A percentile compares a stretch with the other conserved stretches of the same genome.
Conservation (phyloP, 35 echinoderm and acorn worm genomes). For the Strongylocentrotus purpuratus region DNA sequence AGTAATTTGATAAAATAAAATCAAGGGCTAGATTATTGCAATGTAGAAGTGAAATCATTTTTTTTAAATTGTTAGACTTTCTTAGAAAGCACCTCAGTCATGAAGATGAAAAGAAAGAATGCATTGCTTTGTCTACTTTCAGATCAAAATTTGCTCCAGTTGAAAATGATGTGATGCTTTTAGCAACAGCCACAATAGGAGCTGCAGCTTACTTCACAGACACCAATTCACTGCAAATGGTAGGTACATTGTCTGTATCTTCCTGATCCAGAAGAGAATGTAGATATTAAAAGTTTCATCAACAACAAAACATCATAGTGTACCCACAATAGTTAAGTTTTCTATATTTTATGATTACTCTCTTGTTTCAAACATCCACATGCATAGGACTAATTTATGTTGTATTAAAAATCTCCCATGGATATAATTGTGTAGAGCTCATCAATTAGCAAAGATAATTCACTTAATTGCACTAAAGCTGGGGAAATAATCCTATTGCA, state of each 20-base stretch:
- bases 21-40: no score
- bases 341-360: no score
- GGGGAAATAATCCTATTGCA: no score
- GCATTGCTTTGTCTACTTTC: not conserved
- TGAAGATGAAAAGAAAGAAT: not conserved
- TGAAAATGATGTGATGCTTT: constrained; percentile 31
- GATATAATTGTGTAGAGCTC: no score
- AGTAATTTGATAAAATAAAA: no score
- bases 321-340: no score
- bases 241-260: not conserved
- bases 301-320: no score
- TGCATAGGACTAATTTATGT: no score
- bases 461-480: no score
- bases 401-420: no score
- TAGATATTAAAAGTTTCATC: not conserved
- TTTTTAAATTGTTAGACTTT: not conserved
- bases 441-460: no score
- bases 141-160: constrained; percentile 41
- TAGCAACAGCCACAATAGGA: constrained; percentile 17
- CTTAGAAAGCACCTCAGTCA: not conserved
- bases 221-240: not conserved
- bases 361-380: no score
- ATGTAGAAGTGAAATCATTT: not conserved
- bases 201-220: not conserved
- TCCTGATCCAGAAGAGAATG: not conserved